Conservation (phyloP, 2,797 vertebrate genomes). For the Protosalanx chinensis region DNA sequence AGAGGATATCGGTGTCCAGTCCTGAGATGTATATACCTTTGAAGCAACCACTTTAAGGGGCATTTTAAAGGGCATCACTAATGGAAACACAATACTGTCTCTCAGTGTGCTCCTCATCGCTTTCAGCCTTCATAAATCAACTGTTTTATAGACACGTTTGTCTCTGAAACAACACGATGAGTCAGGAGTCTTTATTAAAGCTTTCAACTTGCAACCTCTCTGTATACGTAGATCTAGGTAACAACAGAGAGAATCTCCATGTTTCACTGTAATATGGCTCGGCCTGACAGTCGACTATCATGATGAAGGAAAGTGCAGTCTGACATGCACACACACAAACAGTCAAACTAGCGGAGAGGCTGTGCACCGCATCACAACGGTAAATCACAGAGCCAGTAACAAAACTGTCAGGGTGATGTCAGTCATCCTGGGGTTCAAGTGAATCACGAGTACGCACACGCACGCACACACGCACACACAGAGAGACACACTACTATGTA, state of each 20-base stretch:
- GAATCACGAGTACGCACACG: conserved; percentile 18
- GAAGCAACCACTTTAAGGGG: not conserved
- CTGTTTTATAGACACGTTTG: conserved; percentile 15
- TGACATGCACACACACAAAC: conserved; percentile 36
- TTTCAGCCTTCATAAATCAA: conserved; percentile 19
- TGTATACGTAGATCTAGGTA: conserved; percentile 21
- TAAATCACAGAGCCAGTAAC: conserved; percentile 42
- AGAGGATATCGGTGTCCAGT: not conserved
- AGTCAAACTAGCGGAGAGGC: conserved; percentile 35
- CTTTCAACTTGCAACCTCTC: conserved; percentile 19
- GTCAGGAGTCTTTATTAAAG: conserved; percentile 38
- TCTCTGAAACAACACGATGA: conserved; percentile 7
- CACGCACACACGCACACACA: too few relatives aligned
- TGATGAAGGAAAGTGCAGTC: conserved; percentile 38
- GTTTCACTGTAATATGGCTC: conserved; percentile 27
- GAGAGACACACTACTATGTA: not conserved
- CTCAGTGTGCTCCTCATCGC: conserved; percentile 13
- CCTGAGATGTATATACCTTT: not conserved
- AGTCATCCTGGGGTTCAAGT: conserved; percentile 27
- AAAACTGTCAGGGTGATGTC: conserved; percentile 33
- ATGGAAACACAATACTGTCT: not conserved
- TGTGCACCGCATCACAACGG: conserved; percentile 21
- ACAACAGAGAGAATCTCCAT: conserved; percentile 19
- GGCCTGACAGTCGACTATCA: conserved; percentile 18
- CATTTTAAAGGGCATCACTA: conserved; percentile 1